A percentile compares a stretch with the other conserved stretches of the same genome.
Evolutionary conservation across 2,888 invertebrate genomes (phyloP).

Genomic region (Temnothorax unifasciatus): DNA sequence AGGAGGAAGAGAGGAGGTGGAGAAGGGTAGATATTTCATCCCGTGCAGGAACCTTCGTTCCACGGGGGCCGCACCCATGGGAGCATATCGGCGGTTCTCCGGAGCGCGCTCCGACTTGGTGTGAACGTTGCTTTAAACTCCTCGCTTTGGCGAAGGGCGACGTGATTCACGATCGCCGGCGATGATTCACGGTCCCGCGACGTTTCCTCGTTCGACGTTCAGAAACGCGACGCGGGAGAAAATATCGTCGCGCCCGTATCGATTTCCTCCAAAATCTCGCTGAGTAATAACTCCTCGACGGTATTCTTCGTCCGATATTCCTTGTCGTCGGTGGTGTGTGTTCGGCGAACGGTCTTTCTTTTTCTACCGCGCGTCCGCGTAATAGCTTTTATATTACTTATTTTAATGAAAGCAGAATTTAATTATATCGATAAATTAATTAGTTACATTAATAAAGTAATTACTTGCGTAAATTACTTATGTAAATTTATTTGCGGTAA

Average conservation of each 20-base stretch:
- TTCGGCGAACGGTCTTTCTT: background rate
- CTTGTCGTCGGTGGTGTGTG: background rate
- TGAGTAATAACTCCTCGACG: constrained; percentile 24
- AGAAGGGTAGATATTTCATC: constrained; percentile 49
- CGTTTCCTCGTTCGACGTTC: constrained; percentile 71
- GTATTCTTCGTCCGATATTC: background rate
- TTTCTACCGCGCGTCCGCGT: background rate
- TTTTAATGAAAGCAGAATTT: background rate
- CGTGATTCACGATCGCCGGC: constrained; percentile 76
- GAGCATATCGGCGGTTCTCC: constrained; percentile 27
- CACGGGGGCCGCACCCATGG: constrained; percentile 48
- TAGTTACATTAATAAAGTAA: constrained; percentile 1
- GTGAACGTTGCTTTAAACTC: constrained; percentile 61
- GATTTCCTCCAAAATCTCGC: constrained; percentile 47
- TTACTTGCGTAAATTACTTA: background rate
- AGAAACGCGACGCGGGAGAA: constrained; percentile 63
- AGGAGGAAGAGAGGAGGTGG: background rate
- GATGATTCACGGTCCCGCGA: constrained; percentile 75
- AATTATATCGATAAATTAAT: background rate
- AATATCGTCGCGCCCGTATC: constrained; percentile 49
- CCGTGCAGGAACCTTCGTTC: constrained; percentile 31
- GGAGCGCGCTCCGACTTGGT: constrained; percentile 21
- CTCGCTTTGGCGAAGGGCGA: constrained; percentile 69
- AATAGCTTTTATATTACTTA: background rate
- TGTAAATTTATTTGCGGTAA: background rate